Percentiles rank a stretch among this genome's conserved stretches.
Evolutionary conservation across 2,888 invertebrate genomes (phyloP).

Genomic region (Dichetophora obliterata): DNA sequence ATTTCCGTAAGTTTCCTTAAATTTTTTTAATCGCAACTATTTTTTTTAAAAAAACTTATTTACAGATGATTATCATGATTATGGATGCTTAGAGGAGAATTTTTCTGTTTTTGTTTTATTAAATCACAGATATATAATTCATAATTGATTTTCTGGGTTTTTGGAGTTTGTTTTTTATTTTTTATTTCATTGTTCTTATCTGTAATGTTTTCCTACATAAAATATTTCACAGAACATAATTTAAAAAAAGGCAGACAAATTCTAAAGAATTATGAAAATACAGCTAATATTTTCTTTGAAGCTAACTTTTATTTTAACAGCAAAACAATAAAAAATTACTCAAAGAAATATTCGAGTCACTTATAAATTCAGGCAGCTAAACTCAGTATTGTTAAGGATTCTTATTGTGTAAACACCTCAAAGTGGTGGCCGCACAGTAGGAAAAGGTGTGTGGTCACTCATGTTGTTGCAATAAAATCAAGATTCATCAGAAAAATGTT

Average conservation of each 20-base stretch:
- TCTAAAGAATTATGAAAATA: neutral
- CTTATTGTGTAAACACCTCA: slow-evolving; percentile 7
- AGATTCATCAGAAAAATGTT: slow-evolving; percentile 7
- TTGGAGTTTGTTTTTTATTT: too few relatives aligned
- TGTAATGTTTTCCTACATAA: too few relatives aligned
- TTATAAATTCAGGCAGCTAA: neutral
- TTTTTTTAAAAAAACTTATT: too few relatives aligned
- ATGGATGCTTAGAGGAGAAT: too few relatives aligned
- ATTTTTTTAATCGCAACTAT: too few relatives aligned
- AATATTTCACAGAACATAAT: too few relatives aligned
- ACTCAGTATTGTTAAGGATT: neutral
- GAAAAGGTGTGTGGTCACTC: slow-evolving; percentile 12
- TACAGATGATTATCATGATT: too few relatives aligned
- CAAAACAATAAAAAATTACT: neutral
- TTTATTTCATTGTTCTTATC: too few relatives aligned
- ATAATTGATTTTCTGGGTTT: too few relatives aligned
- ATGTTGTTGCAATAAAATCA: neutral
- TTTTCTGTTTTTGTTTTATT: too few relatives aligned
- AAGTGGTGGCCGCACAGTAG: neutral
- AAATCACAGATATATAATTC: too few relatives aligned
- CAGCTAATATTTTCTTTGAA: neutral
- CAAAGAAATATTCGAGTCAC: neutral
- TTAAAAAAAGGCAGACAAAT: neutral
- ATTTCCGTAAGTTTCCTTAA: too few relatives aligned
- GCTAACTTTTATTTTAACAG: neutral